Evolutionary conservation across 2,113 vertebrate genomes (phyloP).

Genomic region (Machaerirhynchus nigripectus): DNA sequence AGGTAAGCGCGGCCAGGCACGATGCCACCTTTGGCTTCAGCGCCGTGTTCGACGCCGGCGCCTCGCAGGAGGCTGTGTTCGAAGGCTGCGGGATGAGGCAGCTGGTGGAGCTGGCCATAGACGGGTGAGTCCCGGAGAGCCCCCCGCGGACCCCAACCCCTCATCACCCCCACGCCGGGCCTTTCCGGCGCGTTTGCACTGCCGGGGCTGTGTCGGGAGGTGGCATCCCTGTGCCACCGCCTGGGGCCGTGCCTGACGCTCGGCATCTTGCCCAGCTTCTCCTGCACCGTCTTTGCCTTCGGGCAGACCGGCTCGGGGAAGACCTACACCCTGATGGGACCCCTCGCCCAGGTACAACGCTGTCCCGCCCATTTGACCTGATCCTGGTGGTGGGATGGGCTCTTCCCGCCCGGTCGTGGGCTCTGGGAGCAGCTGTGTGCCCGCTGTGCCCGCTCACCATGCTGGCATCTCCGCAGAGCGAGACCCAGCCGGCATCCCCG

Average conservation of each 20-base stretch:
- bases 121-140: constrained; percentile 11
- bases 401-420: fast-evolving
- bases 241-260: not conserved
- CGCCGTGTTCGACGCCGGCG: constrained; percentile 58
- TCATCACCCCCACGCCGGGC: fast-evolving
- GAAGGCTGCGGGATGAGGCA: constrained; percentile 68
- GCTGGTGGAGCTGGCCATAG: constrained; percentile 68
- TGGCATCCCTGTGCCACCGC: not conserved
- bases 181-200: not conserved
- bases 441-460: fast-evolving
- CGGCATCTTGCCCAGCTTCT: constrained; percentile 61
- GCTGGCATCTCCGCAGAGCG: not conserved
- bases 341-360: constrained; percentile 64
- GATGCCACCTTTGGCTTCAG: constrained; percentile 69
- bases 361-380: fast-evolving
- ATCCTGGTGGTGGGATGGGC: fast-evolving
- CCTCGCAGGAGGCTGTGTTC: constrained; percentile 74
- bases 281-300: constrained; percentile 77
- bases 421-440: not conserved
- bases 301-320: constrained; percentile 79
- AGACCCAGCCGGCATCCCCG: not conserved
- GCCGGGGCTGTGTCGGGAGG: not conserved
- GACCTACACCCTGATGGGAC: constrained; percentile 77
- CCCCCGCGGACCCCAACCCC: fast-evolving
- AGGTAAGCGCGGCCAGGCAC: constrained; percentile 66